A percentile compares a stretch with the other conserved stretches of the same genome.
Evolutionary conservation across 2,888 invertebrate species (phyloP).

Genomic region (Drosophila rubida): DNA sequence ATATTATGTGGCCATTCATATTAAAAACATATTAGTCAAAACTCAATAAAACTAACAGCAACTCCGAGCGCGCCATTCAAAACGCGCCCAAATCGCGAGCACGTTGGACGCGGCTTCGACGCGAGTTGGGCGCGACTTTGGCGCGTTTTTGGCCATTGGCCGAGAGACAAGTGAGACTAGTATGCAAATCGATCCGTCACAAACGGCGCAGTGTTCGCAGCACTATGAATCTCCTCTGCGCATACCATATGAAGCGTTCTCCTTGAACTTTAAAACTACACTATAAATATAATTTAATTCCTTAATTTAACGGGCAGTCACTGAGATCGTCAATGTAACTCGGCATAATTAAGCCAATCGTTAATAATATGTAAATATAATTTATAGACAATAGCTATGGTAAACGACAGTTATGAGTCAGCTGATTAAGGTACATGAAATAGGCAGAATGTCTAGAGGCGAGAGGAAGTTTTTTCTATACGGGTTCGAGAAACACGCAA

Average conservation of each 20-base stretch:
- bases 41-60: constrained; percentile 20
- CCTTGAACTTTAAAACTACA: constrained; percentile 71
- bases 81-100: constrained; percentile 45
- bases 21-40: constrained; percentile 71
- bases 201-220: constrained; percentile 20
- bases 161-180: constrained; percentile 30
- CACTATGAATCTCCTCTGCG: constrained; percentile 23
- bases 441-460: neutral
- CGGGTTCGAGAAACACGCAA: constrained; percentile 8
- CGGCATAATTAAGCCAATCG: constrained; percentile 10
- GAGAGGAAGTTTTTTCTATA: neutral
- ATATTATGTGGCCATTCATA: constrained; percentile 61
- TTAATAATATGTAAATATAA: constrained; percentile 15
- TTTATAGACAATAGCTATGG: neutral
- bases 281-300: constrained; percentile 43
- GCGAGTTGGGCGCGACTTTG: constrained; percentile 5
- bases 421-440: constrained; percentile 5
- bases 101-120: neutral
- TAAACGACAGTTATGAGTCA: constrained; percentile 17
- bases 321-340: constrained; percentile 37
- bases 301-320: constrained; percentile 21
- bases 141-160: constrained; percentile 34
- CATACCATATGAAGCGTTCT: constrained; percentile 39
- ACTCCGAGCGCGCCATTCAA: constrained; percentile 1
- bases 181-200: constrained; percentile 53